Evolutionary conservation across 2,888 invertebrate genomes (phyloP).

Genomic region (Lepeophtheirus nordmannii): DNA sequence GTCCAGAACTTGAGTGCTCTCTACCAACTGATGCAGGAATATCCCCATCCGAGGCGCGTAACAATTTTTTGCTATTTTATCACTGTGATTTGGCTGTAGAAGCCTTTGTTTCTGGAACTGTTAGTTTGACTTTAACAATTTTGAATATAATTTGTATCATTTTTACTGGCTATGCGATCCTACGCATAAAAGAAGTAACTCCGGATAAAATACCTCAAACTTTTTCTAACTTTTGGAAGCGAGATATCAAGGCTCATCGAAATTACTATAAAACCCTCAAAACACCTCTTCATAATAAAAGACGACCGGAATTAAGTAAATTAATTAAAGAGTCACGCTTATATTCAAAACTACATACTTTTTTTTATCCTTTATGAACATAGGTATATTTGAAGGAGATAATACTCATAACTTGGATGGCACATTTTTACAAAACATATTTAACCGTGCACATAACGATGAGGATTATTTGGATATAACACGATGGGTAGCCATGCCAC

Average conservation of each 20-base stretch:
- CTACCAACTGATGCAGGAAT: background rate
- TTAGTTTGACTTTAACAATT: slow-evolving; percentile 10
- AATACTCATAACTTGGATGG: background rate
- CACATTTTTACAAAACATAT: background rate
- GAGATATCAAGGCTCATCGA: slow-evolving; percentile 16
- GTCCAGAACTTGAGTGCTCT: background rate
- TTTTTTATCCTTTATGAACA: no score
- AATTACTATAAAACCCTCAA: slow-evolving; percentile 21
- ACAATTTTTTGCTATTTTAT: background rate
- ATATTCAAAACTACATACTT: no score
- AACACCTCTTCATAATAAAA: background rate
- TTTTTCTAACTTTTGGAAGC: slow-evolving; percentile 20
- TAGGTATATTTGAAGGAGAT: no score
- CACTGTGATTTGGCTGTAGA: slow-evolving; percentile 9
- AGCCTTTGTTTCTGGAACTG: slow-evolving; percentile 3
- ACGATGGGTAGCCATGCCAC: slow-evolving; percentile 3
- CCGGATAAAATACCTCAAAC: slow-evolving; percentile 21
- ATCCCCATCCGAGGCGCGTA: background rate
- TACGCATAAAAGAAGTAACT: slow-evolving; percentile 17
- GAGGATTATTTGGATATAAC: background rate
- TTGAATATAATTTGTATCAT: slow-evolving; percentile 22
- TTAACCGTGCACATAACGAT: background rate
- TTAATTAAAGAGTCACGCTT: no score
- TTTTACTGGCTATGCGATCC: slow-evolving; percentile 13
- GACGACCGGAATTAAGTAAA: background rate